Percentiles rank a stretch among this genome's conserved stretches.
Evolutionary conservation across 2,113 vertebrate species (phyloP).

Genomic region (Microcebus ravelobensis): DNA sequence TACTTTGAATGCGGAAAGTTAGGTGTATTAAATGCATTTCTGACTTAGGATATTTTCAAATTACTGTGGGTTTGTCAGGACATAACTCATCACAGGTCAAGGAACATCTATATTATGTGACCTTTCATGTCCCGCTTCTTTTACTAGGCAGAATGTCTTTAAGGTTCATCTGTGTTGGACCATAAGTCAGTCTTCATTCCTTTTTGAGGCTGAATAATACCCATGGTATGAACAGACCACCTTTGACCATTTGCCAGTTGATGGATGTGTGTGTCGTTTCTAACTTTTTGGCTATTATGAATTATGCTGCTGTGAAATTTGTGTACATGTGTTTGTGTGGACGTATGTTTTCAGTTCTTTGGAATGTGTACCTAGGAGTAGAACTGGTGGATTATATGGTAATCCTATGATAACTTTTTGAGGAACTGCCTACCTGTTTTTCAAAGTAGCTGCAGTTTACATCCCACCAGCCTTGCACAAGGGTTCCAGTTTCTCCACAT

Average conservation of each 20-base stretch:
- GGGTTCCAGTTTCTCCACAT: rapidly evolving
- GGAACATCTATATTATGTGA: not conserved
- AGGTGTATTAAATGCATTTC: not conserved
- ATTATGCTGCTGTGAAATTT: rapidly evolving
- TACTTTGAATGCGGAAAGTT: not conserved
- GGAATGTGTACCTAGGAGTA: rapidly evolving
- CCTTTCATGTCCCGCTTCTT: not conserved
- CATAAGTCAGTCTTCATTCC: rapidly evolving
- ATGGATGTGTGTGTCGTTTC: rapidly evolving
- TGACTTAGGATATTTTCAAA: not conserved
- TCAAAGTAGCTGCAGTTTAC: rapidly evolving
- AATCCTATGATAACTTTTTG: rapidly evolving
- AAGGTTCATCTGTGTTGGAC: rapidly evolving
- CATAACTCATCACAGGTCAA: not conserved
- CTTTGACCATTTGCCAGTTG: rapidly evolving
- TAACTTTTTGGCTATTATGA: rapidly evolving
- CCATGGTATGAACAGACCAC: rapidly evolving
- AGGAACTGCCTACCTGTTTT: rapidly evolving
- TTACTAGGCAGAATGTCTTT: rapidly evolving
- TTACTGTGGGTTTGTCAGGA: not conserved
- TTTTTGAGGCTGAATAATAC: rapidly evolving
- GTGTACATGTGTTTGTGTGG: rapidly evolving
- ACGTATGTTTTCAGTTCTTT: rapidly evolving
- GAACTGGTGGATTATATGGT: rapidly evolving
- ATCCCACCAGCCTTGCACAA: rapidly evolving